phyloP scores from a whole-genome alignment of 2,797 vertebrate genomes.

The Podargus strigoides region DNA sequence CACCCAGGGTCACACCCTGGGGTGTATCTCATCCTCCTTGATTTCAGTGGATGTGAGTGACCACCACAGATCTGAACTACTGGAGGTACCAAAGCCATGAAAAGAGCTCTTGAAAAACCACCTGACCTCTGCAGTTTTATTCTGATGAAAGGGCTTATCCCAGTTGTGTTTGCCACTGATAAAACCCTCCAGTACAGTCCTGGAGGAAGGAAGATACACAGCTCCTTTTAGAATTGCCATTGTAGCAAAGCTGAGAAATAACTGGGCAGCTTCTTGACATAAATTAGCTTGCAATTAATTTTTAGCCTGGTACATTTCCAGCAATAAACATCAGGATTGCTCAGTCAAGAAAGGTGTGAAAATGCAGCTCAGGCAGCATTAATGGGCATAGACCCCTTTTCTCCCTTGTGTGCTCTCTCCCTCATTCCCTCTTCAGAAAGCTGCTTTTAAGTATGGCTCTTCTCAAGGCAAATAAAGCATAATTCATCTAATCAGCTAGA shows the following conservation, averaged over 20 bases:
- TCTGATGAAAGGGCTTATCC: background rate
- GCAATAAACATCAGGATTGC: background rate
- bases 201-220: background rate
- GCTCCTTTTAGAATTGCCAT: background rate
- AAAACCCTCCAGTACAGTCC: background rate
- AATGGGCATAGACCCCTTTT: background rate
- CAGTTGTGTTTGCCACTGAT: background rate
- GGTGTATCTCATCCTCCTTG: background rate
- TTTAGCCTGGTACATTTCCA: background rate
- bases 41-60: background rate
- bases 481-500: constrained; percentile 26
- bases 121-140: background rate
- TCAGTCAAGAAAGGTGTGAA: constrained; percentile 10
- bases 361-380: background rate
- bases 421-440: constrained; percentile 18
- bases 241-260: background rate
- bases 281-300: constrained; percentile 19
- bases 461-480: constrained; percentile 36
- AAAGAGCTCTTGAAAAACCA: background rate
- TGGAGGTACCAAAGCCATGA: background rate
- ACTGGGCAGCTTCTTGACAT: background rate
- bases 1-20: background rate
- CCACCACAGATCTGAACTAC: background rate
- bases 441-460: constrained; percentile 5
- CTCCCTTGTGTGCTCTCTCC: background rate